A percentile compares a stretch with the other conserved stretches of the same genome.
Conservation (phyloP, 2,888 invertebrate genomes). For the Ectobius pallidus region DNA sequence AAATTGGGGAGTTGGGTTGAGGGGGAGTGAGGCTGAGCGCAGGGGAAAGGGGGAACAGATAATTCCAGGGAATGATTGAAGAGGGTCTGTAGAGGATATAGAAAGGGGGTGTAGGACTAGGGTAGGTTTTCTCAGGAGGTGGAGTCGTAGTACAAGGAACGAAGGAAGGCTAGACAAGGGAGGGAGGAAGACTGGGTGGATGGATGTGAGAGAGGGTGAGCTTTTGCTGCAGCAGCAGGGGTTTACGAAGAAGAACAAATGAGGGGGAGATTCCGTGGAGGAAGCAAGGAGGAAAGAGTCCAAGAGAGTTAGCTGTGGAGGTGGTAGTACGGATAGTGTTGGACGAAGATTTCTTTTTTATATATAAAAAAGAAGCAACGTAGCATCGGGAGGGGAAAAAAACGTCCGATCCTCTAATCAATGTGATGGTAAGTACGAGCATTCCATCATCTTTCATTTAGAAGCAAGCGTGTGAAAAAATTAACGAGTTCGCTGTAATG, state of each 20-base stretch:
- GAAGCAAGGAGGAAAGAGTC: conserved; percentile 25
- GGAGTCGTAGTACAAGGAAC: conserved; percentile 2
- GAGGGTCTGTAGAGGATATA: conserved; percentile 35
- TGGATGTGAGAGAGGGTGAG: conserved; percentile 33
- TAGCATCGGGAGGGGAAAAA: neutral
- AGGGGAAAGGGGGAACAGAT: conserved; percentile 29
- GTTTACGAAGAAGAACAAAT: conserved; percentile 37
- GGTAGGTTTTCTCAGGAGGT: conserved; percentile 21
- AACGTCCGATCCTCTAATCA: neutral
- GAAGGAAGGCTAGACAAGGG: conserved; percentile 12
- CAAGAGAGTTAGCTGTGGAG: neutral
- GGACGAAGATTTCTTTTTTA: neutral
- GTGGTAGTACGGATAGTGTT: conserved; percentile 1
- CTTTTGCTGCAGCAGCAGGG: neutral
- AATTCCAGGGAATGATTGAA: conserved; percentile 39
- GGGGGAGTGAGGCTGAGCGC: conserved; percentile 22
- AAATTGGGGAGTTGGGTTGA: conserved; percentile 26
- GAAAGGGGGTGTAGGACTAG: conserved; percentile 13
- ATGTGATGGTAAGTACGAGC: neutral
- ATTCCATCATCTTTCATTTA: too few species aligned
- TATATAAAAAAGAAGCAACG: neutral
- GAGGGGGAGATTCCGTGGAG: conserved; percentile 36
- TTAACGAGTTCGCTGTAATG: too few species aligned
- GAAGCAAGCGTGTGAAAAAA: too few species aligned
- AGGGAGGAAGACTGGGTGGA: conserved; percentile 16